Percentiles rank a stretch among this genome's conserved stretches.
These are phyloP conservation scores for Augochlora pura DNA, from an alignment of 1,140 invertebrate genomes.

Conservation along the genomic window DNA sequence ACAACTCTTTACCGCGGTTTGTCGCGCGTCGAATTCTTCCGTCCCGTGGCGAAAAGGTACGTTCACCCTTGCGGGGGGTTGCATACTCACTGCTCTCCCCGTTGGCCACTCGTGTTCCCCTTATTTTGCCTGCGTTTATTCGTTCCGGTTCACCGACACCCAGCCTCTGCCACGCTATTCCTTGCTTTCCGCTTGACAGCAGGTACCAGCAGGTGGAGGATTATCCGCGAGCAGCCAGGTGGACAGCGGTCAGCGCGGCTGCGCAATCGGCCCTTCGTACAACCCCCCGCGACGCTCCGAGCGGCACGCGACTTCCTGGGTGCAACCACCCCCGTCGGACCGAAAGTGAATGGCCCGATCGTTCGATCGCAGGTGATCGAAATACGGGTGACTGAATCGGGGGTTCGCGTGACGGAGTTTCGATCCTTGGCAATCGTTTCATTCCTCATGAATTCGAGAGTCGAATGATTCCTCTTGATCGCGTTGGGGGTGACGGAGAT, in stretches of 20 bases:
- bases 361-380: neutral
- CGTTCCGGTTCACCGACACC: neutral
- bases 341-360: conserved; percentile 57
- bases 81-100: conserved; percentile 56
- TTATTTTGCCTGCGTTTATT: conserved; percentile 48
- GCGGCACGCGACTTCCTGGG: conserved; percentile 5
- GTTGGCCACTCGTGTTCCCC: conserved; percentile 58
- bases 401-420: too few species aligned
- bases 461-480: too few species aligned
- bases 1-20: neutral
- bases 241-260: conserved; percentile 72
- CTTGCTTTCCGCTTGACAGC: neutral
- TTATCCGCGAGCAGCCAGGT: conserved; percentile 47
- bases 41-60: neutral
- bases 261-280: conserved; percentile 56
- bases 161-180: neutral
- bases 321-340: conserved; percentile 56
- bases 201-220: conserved; percentile 35
- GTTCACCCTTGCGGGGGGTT: neutral
- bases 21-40: neutral
- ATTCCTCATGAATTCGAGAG: too few species aligned
- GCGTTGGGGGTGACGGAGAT: too few species aligned
- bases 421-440: too few species aligned
- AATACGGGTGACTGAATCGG: too few species aligned
- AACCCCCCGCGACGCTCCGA: neutral